A percentile compares a stretch with the other conserved stretches of the same genome.
These are phyloP conservation scores for Delia radicum DNA, from an alignment of 1,140 invertebrate species.

Conservation along the genomic window DNA sequence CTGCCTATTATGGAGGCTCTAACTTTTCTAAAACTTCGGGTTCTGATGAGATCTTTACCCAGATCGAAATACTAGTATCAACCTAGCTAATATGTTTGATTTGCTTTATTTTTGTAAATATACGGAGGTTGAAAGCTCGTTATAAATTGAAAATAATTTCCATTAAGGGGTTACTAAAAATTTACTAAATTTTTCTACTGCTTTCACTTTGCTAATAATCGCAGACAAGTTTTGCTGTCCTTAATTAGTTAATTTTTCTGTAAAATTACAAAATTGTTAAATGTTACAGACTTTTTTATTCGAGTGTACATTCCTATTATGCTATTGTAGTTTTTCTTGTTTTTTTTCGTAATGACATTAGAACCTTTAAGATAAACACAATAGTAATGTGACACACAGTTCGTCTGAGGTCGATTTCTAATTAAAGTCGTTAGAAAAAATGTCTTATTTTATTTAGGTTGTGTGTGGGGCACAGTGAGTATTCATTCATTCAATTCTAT, in stretches of 20 bases:
- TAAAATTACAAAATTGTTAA: background rate
- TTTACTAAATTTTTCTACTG: too few species aligned
- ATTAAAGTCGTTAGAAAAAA: constrained; percentile 7
- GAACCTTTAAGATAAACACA: background rate
- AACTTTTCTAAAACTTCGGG: too few species aligned
- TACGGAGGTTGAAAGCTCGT: too few species aligned
- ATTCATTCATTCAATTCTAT: background rate
- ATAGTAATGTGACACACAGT: background rate
- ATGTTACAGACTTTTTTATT: background rate
- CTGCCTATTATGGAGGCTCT: too few species aligned
- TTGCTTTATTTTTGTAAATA: too few species aligned
- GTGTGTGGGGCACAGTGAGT: background rate
- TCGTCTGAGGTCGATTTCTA: background rate
- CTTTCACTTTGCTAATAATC: too few species aligned
- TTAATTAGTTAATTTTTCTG: background rate
- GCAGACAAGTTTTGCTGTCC: background rate
- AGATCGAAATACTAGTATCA: too few species aligned
- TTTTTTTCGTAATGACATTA: background rate
- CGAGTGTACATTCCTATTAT: background rate
- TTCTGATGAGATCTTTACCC: too few species aligned
- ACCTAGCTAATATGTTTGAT: too few species aligned
- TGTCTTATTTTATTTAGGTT: background rate
- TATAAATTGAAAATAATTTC: too few species aligned
- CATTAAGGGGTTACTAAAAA: too few species aligned
- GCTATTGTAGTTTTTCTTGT: background rate